A percentile compares a stretch with the other conserved stretches of the same genome.
Conservation (phyloP, 2,113 vertebrate genomes). For the Hemibates koningsi region DNA sequence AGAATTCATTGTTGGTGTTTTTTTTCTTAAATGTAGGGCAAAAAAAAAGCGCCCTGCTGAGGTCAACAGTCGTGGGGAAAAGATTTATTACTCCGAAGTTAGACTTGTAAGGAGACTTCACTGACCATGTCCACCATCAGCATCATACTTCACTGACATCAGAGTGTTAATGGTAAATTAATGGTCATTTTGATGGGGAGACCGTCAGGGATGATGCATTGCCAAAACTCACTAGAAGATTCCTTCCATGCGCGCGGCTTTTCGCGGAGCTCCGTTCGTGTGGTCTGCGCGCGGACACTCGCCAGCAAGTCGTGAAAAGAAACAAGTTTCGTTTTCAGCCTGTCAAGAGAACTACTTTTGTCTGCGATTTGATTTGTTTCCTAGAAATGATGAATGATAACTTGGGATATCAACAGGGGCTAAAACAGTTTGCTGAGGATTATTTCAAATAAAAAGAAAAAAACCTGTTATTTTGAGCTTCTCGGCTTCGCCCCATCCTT, state of each 20-base stretch:
- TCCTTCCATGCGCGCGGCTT: slow-evolving; percentile 7
- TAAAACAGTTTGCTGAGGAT: neutral
- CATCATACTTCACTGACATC: slow-evolving; percentile 44
- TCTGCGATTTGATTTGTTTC: neutral
- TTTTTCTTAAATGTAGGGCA: neutral
- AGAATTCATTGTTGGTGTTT: neutral
- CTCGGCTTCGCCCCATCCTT: neutral
- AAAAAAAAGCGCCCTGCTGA: neutral
- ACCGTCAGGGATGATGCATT: slow-evolving; percentile 36
- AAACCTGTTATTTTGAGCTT: neutral
- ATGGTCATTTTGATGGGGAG: slow-evolving; percentile 25
- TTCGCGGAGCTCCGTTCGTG: neutral
- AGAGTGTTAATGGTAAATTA: slow-evolving; percentile 53
- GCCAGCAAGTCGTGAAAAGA: slow-evolving; percentile 5
- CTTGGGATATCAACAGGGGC: neutral
- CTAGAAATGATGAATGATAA: neutral
- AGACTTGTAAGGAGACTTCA: neutral
- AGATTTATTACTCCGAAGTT: slow-evolving; percentile 2
- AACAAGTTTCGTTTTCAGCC: neutral
- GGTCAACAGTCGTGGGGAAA: neutral
- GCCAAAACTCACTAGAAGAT: slow-evolving; percentile 27
- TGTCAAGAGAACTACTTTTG: neutral
- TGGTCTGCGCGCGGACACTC: slow-evolving; percentile 1
- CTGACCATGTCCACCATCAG: slow-evolving; percentile 32
- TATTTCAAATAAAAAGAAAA: neutral